phyloP scores from a whole-genome alignment of 2,113 vertebrate genomes.

The Phrynosoma blainvillii region DNA sequence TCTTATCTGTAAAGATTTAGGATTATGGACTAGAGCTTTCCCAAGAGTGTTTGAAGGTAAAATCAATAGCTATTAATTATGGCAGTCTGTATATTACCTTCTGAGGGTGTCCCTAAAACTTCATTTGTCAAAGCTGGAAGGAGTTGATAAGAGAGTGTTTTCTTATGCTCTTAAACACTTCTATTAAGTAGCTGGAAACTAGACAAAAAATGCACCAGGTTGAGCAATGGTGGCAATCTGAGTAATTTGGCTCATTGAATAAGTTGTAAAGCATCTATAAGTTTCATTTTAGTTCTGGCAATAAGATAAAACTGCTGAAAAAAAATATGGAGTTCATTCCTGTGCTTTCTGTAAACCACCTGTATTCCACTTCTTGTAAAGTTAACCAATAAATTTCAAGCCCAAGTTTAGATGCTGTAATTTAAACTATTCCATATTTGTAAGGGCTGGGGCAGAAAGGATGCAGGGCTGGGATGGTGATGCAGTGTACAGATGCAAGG shows the following conservation, averaged over 20 bases:
- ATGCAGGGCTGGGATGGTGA: not conserved
- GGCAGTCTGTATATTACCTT: constrained; percentile 10
- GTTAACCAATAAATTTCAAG: not conserved
- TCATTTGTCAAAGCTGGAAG: constrained; percentile 1
- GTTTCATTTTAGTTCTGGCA: constrained; percentile 14
- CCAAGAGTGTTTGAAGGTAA: not conserved
- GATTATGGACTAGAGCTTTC: not conserved
- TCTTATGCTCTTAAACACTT: constrained; percentile 6
- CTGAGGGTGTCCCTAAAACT: constrained; percentile 5
- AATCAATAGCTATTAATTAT: constrained; percentile 33
- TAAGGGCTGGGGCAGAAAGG: not conserved
- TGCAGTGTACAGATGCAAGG: not conserved
- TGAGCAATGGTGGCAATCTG: not conserved
- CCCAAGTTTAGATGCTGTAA: not conserved
- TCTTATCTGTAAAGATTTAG: constrained; percentile 39
- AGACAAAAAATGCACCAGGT: not conserved
- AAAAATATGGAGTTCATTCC: constrained; percentile 10
- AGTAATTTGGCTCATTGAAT: not conserved
- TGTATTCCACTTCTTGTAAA: not conserved
- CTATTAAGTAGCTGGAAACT: not conserved
- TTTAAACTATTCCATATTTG: not conserved
- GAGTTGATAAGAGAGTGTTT: not conserved
- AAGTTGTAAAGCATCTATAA: not conserved
- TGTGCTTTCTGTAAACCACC: not conserved
- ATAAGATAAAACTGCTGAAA: constrained; percentile 10